A percentile compares a stretch with the other conserved stretches of the same genome.
Evolutionary conservation across 2,113 vertebrate genomes (phyloP).

Genomic region (Xiphophorus hellerii): DNA sequence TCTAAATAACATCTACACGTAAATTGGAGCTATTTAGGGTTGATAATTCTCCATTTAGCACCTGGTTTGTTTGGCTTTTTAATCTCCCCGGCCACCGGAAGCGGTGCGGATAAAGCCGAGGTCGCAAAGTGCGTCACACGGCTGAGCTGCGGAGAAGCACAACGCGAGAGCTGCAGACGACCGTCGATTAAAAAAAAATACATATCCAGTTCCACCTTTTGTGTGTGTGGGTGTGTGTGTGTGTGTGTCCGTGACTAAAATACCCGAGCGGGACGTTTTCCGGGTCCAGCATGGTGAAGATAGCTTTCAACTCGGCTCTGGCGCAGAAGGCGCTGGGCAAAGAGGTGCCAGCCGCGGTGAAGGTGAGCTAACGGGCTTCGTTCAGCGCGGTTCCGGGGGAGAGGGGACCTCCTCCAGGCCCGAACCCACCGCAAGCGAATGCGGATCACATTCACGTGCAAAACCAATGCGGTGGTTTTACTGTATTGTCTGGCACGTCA

Average conservation of each 20-base stretch:
- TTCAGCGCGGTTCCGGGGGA: neutral
- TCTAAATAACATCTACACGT: neutral
- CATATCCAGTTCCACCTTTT: neutral
- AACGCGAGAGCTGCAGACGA: constrained; percentile 7
- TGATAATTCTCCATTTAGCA: neutral
- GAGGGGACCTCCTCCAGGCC: constrained; percentile 32
- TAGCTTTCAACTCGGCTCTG: constrained; percentile 86
- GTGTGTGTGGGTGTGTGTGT: neutral
- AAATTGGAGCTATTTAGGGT: rapidly evolving
- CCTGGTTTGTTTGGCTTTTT: constrained; percentile 3
- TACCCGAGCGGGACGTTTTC: neutral
- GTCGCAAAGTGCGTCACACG: constrained; percentile 77
- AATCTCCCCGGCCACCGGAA: constrained; percentile 65
- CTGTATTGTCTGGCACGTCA: neutral
- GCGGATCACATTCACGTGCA: too few relatives aligned
- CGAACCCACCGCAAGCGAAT: neutral
- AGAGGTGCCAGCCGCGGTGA: constrained; percentile 76
- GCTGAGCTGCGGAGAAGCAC: constrained; percentile 31
- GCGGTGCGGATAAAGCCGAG: constrained; percentile 55
- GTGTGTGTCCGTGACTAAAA: neutral
- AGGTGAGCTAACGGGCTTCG: constrained; percentile 72
- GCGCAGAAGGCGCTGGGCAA: constrained; percentile 83
- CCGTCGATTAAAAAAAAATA: neutral
- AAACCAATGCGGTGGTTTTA: too few relatives aligned
- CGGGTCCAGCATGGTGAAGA: constrained; percentile 84